Conservation (phyloP, 2,797 vertebrate species). For the Ibycter americanus region DNA sequence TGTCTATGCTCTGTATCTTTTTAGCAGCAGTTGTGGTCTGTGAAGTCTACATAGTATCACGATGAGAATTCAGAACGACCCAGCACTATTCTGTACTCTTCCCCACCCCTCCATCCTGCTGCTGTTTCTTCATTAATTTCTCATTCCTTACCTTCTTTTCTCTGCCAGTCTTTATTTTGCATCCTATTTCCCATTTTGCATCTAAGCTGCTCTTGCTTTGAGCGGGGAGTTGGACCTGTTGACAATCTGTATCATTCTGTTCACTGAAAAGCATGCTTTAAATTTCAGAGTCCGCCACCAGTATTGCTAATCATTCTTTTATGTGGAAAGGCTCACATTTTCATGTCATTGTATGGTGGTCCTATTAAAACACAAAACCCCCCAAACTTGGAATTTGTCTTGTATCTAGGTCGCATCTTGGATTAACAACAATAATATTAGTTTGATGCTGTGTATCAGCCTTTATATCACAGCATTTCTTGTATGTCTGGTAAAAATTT, state of each 20-base stretch:
- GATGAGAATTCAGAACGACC: background rate
- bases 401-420: background rate
- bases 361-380: background rate
- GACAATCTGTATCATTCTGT: background rate
- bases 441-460: background rate
- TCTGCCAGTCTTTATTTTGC: conserved; percentile 11
- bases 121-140: background rate
- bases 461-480: background rate
- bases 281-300: background rate
- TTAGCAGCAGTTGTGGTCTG: background rate
- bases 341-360: background rate
- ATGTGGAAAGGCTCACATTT: background rate
- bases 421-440: background rate
- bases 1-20: background rate
- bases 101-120: background rate
- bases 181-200: conserved; percentile 60
- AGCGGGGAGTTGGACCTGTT: background rate
- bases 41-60: background rate
- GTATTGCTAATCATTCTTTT: background rate
- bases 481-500: background rate
- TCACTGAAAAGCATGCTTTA: background rate
- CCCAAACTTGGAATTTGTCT: background rate
- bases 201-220: background rate
- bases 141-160: conserved; percentile 56
- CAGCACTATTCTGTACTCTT: background rate